Conservation (phyloP, 2,888 invertebrate genomes). For the Alentia gelatinosa region DNA sequence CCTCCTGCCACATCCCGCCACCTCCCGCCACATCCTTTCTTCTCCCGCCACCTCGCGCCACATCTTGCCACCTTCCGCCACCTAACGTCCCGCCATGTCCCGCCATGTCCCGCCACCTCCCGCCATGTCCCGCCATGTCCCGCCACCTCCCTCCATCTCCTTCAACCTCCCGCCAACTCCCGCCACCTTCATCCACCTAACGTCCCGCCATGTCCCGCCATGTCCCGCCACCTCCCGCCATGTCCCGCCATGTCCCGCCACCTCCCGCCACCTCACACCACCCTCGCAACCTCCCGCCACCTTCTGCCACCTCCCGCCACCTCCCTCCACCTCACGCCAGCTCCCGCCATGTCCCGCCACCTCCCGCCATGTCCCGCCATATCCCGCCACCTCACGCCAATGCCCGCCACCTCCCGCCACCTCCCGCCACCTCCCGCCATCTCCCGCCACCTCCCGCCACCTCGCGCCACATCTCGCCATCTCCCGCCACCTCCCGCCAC, state of each 20-base stretch:
- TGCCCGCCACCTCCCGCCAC: neutral
- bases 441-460: no score
- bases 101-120: no score
- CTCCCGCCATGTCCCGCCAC: neutral
- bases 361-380: no score
- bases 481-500: neutral
- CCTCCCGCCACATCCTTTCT: neutral
- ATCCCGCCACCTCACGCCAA: neutral
- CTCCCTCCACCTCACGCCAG: neutral
- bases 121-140: no score
- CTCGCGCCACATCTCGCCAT: neutral
- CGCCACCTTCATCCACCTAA: neutral
- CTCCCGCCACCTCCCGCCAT: neutral
- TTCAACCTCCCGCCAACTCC: neutral
- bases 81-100: neutral
- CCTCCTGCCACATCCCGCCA: neutral
- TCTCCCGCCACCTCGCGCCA: no score
- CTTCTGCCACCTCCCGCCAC: no score
- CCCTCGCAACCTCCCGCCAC: no score
- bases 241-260: no score
- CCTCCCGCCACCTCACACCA: no score
- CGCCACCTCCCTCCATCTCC: neutral
- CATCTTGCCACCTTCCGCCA: neutral
- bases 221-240: no score
- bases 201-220: no score